Conservation (phyloP, 2,888 invertebrate genomes). For the Pseudococcus viburni region DNA sequence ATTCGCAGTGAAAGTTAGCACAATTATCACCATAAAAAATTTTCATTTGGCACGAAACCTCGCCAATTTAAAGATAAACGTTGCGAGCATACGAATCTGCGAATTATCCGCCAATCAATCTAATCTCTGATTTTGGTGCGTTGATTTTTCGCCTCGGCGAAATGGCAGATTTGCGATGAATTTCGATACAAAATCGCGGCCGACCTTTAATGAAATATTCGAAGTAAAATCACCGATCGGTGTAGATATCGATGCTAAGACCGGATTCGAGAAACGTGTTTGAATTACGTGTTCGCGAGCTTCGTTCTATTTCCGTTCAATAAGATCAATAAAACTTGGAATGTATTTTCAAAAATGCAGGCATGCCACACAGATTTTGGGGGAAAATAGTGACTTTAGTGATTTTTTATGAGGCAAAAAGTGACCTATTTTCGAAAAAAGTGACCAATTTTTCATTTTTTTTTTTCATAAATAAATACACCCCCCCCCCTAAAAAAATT, state of each 20-base stretch:
- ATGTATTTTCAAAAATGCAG: too few species aligned
- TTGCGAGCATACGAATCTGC: neutral
- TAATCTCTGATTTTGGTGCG: neutral
- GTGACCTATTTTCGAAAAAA: too few species aligned
- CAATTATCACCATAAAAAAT: neutral
- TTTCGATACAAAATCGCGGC: neutral
- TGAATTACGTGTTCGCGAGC: neutral
- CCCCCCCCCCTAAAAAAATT: too few species aligned
- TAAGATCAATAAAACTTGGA: neutral
- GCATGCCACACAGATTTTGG: too few species aligned
- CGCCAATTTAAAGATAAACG: neutral
- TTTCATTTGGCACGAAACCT: neutral
- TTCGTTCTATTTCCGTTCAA: slow-evolving; percentile 24
- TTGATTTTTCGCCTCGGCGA: neutral
- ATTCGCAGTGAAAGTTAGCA: slow-evolving; percentile 8
- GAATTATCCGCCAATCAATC: slow-evolving; percentile 1
- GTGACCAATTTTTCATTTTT: too few species aligned
- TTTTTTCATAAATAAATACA: too few species aligned
- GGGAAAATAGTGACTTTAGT: too few species aligned
- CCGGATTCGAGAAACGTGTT: slow-evolving; percentile 53
- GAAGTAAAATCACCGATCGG: neutral
- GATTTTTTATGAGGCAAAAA: too few species aligned
- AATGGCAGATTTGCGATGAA: neutral
- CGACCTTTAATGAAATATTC: slow-evolving; percentile 3
- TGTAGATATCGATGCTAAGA: neutral